A percentile compares a stretch with the other conserved stretches of the same genome.
Evolutionary conservation across 2,888 invertebrate species (phyloP).

Genomic region (Melipona beecheii): DNA sequence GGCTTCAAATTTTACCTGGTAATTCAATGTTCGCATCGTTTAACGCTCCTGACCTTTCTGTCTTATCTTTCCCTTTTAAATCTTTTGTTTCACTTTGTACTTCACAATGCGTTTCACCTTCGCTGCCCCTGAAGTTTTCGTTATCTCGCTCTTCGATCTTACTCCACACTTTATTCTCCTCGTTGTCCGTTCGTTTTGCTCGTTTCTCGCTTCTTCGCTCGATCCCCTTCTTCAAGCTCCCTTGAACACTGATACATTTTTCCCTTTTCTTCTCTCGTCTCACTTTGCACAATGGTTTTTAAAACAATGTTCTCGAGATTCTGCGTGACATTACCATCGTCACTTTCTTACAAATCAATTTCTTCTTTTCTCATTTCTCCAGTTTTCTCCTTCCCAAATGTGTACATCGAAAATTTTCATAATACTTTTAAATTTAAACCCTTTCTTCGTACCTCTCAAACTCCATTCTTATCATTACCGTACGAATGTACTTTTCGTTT

Average conservation of each 20-base stretch:
- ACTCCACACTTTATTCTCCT: not conserved
- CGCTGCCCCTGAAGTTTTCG: not conserved
- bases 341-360: not conserved
- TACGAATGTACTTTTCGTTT: not conserved
- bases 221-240: not conserved
- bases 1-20: too few species aligned
- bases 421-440: too few species aligned
- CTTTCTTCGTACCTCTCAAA: too few species aligned
- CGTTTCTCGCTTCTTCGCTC: conserved; percentile 22
- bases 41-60: not conserved
- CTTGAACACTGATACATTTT: not conserved
- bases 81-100: conserved; percentile 17
- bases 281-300: not conserved
- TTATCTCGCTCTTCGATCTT: conserved; percentile 22
- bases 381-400: not conserved
- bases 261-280: too few species aligned
- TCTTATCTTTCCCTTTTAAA: not conserved
- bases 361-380: not conserved
- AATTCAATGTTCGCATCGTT: not conserved
- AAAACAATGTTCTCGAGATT: not conserved
- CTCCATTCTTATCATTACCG: not conserved
- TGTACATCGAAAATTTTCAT: too few species aligned
- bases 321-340: not conserved
- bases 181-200: conserved; percentile 1
- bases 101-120: conserved; percentile 16